Conservation (phyloP, 2,888 invertebrate genomes). For the Mythimna albipuncta region DNA sequence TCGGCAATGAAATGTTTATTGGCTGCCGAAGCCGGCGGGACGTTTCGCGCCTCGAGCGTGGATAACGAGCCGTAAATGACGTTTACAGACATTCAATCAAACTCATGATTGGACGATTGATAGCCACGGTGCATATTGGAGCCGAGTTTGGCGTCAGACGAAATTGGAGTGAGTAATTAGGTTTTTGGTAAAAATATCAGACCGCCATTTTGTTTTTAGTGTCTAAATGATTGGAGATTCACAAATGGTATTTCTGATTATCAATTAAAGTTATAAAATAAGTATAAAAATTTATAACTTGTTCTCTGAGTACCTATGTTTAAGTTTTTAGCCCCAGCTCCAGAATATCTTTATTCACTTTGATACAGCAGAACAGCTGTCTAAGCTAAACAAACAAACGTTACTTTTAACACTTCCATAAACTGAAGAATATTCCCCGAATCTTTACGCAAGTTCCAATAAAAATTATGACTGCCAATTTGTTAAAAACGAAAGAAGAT, state of each 20-base stretch:
- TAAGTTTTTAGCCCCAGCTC: neutral
- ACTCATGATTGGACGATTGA: constrained; percentile 78
- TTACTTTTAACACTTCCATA: constrained; percentile 11
- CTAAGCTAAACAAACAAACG: constrained; percentile 5
- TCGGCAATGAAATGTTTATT: constrained; percentile 80
- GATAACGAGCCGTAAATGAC: constrained; percentile 85
- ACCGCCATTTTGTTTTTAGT: constrained; percentile 40
- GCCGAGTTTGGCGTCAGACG: constrained; percentile 63
- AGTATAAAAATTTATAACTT: neutral
- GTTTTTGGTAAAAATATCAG: constrained; percentile 53
- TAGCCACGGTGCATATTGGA: constrained; percentile 70
- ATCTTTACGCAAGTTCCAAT: neutral
- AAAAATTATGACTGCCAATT: constrained; percentile 37
- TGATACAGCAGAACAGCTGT: constrained; percentile 7
- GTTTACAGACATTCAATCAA: constrained; percentile 84
- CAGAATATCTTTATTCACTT: no score
- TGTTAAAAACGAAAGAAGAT: constrained; percentile 39
- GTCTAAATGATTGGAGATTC: constrained; percentile 22
- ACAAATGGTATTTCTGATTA: neutral
- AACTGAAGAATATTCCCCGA: neutral
- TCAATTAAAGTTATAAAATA: constrained; percentile 4
- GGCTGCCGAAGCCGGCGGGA: constrained; percentile 70
- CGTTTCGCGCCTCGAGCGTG: constrained; percentile 78
- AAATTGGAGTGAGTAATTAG: constrained; percentile 70
- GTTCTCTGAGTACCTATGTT: neutral